Percentiles rank a stretch among this genome's conserved stretches.
These are phyloP conservation scores for Coendou prehensilis DNA, from an alignment of 2,797 vertebrate species.

Conservation along the genomic window DNA sequence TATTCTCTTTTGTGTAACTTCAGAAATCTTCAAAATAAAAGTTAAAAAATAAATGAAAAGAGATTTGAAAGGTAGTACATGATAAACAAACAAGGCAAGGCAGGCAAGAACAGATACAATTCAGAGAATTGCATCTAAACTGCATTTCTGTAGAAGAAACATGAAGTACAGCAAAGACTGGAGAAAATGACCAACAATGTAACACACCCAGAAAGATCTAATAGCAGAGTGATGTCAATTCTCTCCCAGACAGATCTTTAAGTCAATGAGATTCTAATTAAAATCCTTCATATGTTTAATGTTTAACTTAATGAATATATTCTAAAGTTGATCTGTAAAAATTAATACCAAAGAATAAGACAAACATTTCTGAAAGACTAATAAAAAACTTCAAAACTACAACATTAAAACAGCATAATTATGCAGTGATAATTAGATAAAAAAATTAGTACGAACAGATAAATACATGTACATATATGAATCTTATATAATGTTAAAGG, in stretches of 20 bases:
- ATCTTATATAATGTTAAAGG: background rate
- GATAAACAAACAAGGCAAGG: conserved; percentile 17
- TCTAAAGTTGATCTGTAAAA: conserved; percentile 28
- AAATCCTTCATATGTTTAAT: background rate
- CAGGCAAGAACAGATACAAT: background rate
- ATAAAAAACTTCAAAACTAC: background rate
- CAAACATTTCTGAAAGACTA: conserved; percentile 12
- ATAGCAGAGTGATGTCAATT: background rate
- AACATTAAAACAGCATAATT: conserved; percentile 57
- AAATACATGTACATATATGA: background rate
- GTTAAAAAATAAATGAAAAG: conserved; percentile 23
- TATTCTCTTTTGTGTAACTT: background rate
- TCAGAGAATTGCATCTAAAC: background rate
- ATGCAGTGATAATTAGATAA: conserved; percentile 9
- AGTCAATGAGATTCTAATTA: conserved; percentile 1
- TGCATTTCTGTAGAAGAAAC: background rate
- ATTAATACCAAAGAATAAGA: conserved; percentile 10
- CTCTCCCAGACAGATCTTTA: background rate
- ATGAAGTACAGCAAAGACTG: background rate
- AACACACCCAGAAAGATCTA: background rate
- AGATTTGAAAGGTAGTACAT: background rate
- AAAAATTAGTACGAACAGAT: background rate
- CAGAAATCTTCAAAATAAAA: conserved; percentile 48
- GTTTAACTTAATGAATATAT: conserved; percentile 39
- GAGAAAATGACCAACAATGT: background rate